Percentiles rank a stretch among this genome's conserved stretches.
Conservation (phyloP, 2,113 vertebrate species). For the Crotalus viridis region DNA sequence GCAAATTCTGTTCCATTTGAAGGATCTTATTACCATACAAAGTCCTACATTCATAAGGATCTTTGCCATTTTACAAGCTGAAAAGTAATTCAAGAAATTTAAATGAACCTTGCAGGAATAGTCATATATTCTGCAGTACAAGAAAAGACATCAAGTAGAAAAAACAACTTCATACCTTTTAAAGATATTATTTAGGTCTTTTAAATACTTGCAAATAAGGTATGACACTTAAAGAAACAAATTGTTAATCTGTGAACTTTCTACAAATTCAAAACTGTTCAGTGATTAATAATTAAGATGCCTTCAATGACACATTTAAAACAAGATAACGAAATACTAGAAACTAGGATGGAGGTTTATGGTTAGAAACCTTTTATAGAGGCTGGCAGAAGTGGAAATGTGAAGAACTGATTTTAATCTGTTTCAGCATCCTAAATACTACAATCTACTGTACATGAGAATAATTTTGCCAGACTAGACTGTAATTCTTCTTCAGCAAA, state of each 20-base stretch:
- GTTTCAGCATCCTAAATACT: not conserved
- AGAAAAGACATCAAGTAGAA: not conserved
- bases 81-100: not conserved
- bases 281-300: not conserved
- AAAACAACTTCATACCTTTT: not conserved
- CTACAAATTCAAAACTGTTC: not conserved
- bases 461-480: not conserved
- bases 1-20: not conserved
- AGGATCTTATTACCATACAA: not conserved
- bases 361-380: not conserved
- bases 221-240: not conserved
- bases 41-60: slow-evolving; percentile 5
- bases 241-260: not conserved
- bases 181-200: not conserved
- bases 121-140: slow-evolving; percentile 12
- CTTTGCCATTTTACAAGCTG: not conserved
- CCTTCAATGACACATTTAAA: not conserved
- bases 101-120: slow-evolving; percentile 1
- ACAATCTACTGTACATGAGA: not conserved
- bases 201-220: not conserved
- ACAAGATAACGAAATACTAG: not conserved
- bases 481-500: not conserved
- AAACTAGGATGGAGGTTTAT: not conserved
- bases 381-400: not conserved
- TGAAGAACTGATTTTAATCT: not conserved